A percentile compares a stretch with the other conserved stretches of the same genome.
Conservation (phyloP, 2,113 vertebrate genomes). For the Phocoena sinus region DNA sequence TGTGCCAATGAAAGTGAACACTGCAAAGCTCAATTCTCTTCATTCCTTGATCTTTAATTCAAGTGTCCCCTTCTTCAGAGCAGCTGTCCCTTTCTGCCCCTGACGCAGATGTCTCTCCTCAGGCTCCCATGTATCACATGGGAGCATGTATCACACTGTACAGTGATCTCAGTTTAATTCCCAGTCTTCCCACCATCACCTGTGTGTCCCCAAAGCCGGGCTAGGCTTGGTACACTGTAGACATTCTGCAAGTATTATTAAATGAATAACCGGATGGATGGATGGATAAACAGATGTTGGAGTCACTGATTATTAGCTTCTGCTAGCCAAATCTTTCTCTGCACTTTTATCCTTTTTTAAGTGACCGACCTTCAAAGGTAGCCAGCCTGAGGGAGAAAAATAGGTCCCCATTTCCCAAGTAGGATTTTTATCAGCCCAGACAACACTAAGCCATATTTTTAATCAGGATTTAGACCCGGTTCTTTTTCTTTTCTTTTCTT, state of each 20-base stretch:
- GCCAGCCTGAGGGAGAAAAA: background rate
- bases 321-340: background rate
- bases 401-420: background rate
- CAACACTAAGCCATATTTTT: background rate
- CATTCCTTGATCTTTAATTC: background rate
- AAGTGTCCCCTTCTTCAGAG: background rate
- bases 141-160: background rate
- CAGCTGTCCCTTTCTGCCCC: background rate
- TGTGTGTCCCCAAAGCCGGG: background rate
- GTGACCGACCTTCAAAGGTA: background rate
- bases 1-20: background rate
- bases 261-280: background rate
- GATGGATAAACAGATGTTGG: background rate
- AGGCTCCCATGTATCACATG: background rate
- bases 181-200: background rate
- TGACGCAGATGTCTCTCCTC: background rate
- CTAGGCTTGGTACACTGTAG: background rate
- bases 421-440: conserved; percentile 19
- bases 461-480: conserved; percentile 1
- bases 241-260: background rate
- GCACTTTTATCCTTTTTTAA: background rate
- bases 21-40: background rate
- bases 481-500: background rate
- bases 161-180: background rate
- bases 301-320: background rate